Evolutionary conservation across 2,888 invertebrate genomes (phyloP), one percentile per base, ranked within the genome.

Genomic region (Norana najaformis): DNA sequence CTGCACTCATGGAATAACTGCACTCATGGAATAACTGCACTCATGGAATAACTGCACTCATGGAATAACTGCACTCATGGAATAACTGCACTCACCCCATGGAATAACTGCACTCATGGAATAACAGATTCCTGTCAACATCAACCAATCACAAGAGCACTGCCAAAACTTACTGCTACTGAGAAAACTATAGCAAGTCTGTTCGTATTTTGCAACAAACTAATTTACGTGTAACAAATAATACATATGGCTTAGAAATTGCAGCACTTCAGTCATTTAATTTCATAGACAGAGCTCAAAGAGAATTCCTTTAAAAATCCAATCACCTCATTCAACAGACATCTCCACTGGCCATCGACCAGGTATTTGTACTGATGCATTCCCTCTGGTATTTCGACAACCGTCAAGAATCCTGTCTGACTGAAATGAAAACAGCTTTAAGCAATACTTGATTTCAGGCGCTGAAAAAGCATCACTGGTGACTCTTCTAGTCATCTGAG

Each of bases 311-410:
- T 11, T 69, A 69, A n/a, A 53, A 69, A 69, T 6, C 38, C 38
- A 37, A 38, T 69, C 20, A 89, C 90, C 88, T 90, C 90, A 41
- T 53, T 41, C 23, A 47, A 35, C 85, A 89, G 88, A 36, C 89
- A 89, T 30, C n/a, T 90, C 90, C 89, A 90, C 35, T 90, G 88
- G 30, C 89, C 88, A 83, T 90, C 88, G 16, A 89, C 90, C 18
- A 90, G 35, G 37, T 82, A 90, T 88, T 88, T 90, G 83, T 90
- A 90, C 85, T 90, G 35, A 88, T 90, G 89, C 14, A 34, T 88
- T 4, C 90, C 89, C 83, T 88, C 47, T n/a, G 88, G 69, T 34
- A 90, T 41, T 34, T 47, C 88, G 23, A 83, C 89, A 37, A 90
- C 38, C 34, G 89, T 89, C 39, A 89, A 85, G 83, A 90, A 90